Evolutionary conservation across 2,888 invertebrate genomes (phyloP).

Genomic region (Colletes collaris): DNA sequence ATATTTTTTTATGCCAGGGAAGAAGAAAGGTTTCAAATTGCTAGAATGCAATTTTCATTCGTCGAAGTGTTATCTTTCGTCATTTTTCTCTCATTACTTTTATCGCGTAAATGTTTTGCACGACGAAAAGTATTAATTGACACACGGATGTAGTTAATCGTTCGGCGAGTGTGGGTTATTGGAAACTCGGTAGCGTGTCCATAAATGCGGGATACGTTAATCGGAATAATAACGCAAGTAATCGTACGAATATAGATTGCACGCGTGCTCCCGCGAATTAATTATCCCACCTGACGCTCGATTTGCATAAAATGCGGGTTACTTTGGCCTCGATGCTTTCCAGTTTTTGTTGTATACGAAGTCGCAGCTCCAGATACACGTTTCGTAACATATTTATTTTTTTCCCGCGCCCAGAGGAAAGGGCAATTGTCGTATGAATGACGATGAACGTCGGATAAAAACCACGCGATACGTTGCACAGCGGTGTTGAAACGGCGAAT

Average conservation of each 20-base stretch:
- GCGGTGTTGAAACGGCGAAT: too few species aligned
- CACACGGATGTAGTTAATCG: too few species aligned
- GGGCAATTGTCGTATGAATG: neutral
- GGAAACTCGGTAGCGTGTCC: neutral
- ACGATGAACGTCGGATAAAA: neutral
- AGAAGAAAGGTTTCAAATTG: too few species aligned
- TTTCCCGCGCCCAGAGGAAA: neutral
- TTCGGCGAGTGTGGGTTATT: too few species aligned
- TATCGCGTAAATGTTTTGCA: too few species aligned
- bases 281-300: slow-evolving; percentile 12
- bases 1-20: too few species aligned
- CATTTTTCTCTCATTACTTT: too few species aligned
- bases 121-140: too few species aligned
- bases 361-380: neutral
- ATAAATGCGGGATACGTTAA: neutral
- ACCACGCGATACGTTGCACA: neutral
- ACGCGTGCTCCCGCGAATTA: slow-evolving; percentile 16
- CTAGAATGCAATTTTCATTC: too few species aligned
- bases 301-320: slow-evolving; percentile 39
- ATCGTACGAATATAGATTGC: too few species aligned
- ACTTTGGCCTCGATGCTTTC: slow-evolving; percentile 27
- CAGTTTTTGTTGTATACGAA: slow-evolving; percentile 8
- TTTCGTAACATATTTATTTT: neutral
- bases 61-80: too few species aligned
- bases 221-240: too few species aligned